Conservation (phyloP, 1,140 invertebrate genomes). For the Ceratitis capitata region DNA sequence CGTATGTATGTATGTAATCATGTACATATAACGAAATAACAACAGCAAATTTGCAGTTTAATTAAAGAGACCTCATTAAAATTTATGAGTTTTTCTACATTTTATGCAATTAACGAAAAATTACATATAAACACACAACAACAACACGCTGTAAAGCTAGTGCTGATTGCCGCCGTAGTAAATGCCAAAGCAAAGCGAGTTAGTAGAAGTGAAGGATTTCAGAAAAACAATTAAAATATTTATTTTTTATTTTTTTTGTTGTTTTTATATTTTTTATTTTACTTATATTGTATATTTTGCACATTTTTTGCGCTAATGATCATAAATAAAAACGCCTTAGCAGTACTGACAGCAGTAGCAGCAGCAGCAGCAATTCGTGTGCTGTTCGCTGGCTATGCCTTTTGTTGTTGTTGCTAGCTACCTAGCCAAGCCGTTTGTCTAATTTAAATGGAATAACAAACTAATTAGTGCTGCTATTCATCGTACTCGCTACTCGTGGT, state of each 20-base stretch:
- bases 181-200: background rate
- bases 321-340: constrained; percentile 46
- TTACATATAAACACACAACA: background rate
- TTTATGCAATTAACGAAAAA: constrained; percentile 34
- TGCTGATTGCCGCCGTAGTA: background rate
- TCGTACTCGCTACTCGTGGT: constrained; percentile 29
- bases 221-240: constrained; percentile 34
- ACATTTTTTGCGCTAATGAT: constrained; percentile 33
- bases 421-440: constrained; percentile 28
- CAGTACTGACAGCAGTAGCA: constrained; percentile 48
- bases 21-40: no score
- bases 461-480: constrained; percentile 59
- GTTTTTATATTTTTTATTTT: background rate
- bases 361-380: constrained; percentile 41
- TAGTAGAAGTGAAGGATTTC: background rate
- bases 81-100: constrained; percentile 36
- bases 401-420: background rate
- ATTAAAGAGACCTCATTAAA: constrained; percentile 38
- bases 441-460: constrained; percentile 62
- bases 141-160: background rate
- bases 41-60: constrained; percentile 18
- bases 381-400: background rate
- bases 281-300: constrained; percentile 21
- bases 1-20: no score
- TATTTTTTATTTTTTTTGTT: background rate